These are phyloP conservation scores for Puntigrus tetrazona DNA, from an alignment of 2,113 vertebrate species.

Conservation along the genomic window DNA sequence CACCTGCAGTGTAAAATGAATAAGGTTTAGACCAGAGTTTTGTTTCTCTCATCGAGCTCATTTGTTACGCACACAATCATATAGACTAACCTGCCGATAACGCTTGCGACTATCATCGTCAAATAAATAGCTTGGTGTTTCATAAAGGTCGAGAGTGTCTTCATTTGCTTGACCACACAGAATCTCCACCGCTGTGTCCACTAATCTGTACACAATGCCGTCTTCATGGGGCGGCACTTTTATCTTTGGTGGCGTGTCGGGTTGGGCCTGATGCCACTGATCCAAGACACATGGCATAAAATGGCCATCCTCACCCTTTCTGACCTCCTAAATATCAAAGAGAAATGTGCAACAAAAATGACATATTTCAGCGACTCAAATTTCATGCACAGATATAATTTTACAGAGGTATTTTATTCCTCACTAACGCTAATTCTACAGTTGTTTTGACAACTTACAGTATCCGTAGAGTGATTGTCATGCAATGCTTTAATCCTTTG, in stretches of 20 bases:
- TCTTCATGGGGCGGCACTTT: constrained; percentile 64
- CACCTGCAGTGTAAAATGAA: constrained; percentile 58
- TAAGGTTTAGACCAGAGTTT: not conserved
- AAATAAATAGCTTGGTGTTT: constrained; percentile 52
- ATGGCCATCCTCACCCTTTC: constrained; percentile 46
- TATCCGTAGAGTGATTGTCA: constrained; percentile 18
- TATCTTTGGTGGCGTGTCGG: constrained; percentile 58
- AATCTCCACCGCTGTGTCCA: constrained; percentile 62
- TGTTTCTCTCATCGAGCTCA: not conserved
- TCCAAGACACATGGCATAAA: constrained; percentile 59
- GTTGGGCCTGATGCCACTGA: constrained; percentile 67
- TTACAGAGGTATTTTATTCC: not conserved
- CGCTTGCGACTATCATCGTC: constrained; percentile 66
- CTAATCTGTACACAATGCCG: constrained; percentile 57
- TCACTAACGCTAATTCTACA: not conserved
- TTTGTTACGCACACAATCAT: not conserved
- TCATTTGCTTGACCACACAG: constrained; percentile 63
- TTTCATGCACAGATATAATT: not conserved
- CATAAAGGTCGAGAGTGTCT: constrained; percentile 7
- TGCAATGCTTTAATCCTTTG: constrained; percentile 17
- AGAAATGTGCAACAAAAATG: not conserved
- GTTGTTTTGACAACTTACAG: constrained; percentile 45
- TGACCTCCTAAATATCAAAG: constrained; percentile 49
- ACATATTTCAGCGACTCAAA: too few relatives aligned
- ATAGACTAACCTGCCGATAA: constrained; percentile 69